phyloP scores from a whole-genome alignment of 2,888 invertebrate species.

The Bibio marci region DNA sequence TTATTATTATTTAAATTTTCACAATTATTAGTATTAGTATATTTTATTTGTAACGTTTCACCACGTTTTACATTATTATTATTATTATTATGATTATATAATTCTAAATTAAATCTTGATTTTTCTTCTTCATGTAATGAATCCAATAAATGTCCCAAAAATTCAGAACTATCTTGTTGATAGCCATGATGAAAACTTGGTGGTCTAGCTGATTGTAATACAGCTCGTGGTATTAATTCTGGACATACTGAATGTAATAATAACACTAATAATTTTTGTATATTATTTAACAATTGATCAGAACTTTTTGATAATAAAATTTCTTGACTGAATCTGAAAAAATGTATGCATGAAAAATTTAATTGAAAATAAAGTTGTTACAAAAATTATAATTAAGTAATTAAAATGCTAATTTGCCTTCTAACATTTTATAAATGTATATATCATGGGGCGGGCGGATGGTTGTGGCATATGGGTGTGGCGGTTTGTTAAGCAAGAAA shows the following conservation, averaged over 20 bases:
- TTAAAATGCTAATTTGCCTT: background rate
- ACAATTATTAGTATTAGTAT: too few relatives aligned
- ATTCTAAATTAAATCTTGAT: background rate
- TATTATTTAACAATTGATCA: slow-evolving; percentile 40
- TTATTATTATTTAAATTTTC: background rate
- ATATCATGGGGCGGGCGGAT: too few relatives aligned
- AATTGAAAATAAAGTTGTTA: background rate
- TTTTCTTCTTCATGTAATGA: slow-evolving; percentile 56
- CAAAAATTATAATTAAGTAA: slow-evolving; percentile 10
- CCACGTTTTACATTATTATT: too few relatives aligned
- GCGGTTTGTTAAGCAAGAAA: too few relatives aligned
- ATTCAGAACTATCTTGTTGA: slow-evolving; percentile 82
- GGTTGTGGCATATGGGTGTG: too few relatives aligned
- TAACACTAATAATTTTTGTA: slow-evolving; percentile 57
- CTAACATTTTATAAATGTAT: too few relatives aligned
- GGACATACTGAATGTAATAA: slow-evolving; percentile 48
- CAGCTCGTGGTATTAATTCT: slow-evolving; percentile 52
- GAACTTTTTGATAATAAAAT: slow-evolving; percentile 38
- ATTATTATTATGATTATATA: background rate
- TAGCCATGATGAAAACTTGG: slow-evolving; percentile 58
- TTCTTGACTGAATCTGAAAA: slow-evolving; percentile 45
- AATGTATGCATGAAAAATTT: slow-evolving; percentile 1
- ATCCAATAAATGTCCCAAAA: slow-evolving; percentile 44
- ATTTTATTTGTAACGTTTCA: too few relatives aligned
- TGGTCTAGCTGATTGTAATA: slow-evolving; percentile 53